Evolutionary conservation across 2,888 invertebrate genomes (phyloP).

Genomic region (Piscicola geometra): DNA sequence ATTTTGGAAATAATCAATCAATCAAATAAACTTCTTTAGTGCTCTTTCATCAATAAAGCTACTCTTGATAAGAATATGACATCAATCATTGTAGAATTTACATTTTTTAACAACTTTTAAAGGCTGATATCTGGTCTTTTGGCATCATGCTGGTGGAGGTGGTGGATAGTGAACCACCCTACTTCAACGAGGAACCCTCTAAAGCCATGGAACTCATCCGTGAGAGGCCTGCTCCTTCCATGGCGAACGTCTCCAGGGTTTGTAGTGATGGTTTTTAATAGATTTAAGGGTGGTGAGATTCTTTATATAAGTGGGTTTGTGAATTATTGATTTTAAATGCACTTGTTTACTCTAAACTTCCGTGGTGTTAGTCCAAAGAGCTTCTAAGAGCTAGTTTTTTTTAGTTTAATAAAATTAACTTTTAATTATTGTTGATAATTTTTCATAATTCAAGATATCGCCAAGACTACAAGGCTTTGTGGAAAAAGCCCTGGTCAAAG

Average conservation of each 20-base stretch:
- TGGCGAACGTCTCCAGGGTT: background rate
- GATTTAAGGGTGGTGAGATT: no score
- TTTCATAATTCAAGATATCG: background rate
- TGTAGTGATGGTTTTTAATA: background rate
- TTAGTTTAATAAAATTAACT: background rate
- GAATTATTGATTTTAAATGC: background rate
- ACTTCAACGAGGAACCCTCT: slow-evolving; percentile 54
- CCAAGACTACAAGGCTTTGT: slow-evolving; percentile 23
- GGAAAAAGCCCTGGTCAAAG: slow-evolving; percentile 1
- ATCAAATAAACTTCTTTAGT: no score
- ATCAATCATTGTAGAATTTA: no score
- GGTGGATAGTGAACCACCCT: slow-evolving; percentile 98
- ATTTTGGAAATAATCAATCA: no score
- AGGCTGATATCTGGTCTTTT: slow-evolving; percentile 59
- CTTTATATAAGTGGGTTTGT: background rate
- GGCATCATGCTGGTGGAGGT: slow-evolving; percentile 99
- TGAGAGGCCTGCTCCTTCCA: background rate
- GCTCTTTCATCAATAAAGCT: no score
- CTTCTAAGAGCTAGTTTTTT: background rate
- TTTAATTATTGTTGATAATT: no score
- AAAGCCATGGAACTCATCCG: background rate
- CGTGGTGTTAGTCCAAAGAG: background rate
- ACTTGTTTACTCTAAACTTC: background rate
- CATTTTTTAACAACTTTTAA: background rate
- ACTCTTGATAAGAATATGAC: no score